Percentiles rank a stretch among this genome's conserved stretches.
phyloP scores from a whole-genome alignment of 2,113 vertebrate genomes.

The Coptodon bakossiorum region DNA sequence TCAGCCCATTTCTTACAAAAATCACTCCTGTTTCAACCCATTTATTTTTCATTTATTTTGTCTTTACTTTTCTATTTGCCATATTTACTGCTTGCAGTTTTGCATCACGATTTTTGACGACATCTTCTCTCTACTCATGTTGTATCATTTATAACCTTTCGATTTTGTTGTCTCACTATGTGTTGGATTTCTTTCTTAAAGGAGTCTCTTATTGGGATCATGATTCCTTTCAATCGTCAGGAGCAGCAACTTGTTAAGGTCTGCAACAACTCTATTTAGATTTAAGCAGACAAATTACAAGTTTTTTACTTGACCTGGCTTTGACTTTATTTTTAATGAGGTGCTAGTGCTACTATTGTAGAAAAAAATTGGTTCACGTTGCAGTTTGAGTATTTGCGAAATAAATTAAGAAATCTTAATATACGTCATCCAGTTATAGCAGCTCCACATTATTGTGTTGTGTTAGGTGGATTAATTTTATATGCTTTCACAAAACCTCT shows the following conservation, averaged over 20 bases:
- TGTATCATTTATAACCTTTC: fast-evolving
- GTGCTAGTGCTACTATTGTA: neutral
- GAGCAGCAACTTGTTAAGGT: neutral
- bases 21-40: neutral
- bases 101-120: neutral
- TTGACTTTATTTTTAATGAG: neutral
- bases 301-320: neutral
- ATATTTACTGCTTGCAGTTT: neutral
- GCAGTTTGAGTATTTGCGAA: neutral
- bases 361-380: neutral
- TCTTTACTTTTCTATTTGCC: neutral
- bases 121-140: neutral
- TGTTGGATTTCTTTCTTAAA: neutral
- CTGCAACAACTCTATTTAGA: neutral
- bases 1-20: neutral
- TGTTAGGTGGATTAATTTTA: neutral
- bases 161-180: neutral
- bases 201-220: neutral
- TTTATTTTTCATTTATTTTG: neutral
- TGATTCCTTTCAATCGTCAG: neutral
- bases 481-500: fast-evolving
- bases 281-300: neutral
- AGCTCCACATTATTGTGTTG: neutral
- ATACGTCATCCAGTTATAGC: neutral
- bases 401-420: neutral